A percentile compares a stretch with the other conserved stretches of the same genome.
Evolutionary conservation across 2,797 vertebrate genomes (phyloP).

Genomic region (Sebastes wilsoni): DNA sequence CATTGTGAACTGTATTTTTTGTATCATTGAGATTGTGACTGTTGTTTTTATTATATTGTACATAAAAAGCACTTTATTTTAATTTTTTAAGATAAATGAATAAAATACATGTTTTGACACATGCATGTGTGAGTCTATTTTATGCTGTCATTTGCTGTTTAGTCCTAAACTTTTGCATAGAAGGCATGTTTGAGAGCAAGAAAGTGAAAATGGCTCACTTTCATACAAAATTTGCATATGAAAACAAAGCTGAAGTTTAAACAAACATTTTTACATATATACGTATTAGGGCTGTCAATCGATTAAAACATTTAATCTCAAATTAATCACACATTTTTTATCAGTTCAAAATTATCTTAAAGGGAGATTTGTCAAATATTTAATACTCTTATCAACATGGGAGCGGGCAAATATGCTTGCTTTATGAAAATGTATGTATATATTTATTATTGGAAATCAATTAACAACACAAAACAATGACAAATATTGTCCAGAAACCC

Average conservation of each 20-base stretch:
- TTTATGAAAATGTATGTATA: too few relatives aligned
- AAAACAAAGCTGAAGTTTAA: too few relatives aligned
- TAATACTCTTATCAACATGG: too few relatives aligned
- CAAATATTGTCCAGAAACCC: too few relatives aligned
- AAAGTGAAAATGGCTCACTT: neutral
- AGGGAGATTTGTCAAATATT: too few relatives aligned
- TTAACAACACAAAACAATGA: too few relatives aligned
- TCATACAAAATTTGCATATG: too few relatives aligned
- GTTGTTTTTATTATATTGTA: conserved; percentile 86
- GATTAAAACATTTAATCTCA: fast-evolving
- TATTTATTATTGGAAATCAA: too few relatives aligned
- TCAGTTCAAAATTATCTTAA: too few relatives aligned
- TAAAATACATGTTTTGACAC: conserved; percentile 80
- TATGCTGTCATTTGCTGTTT: neutral
- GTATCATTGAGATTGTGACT: conserved; percentile 83
- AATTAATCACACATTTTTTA: too few relatives aligned
- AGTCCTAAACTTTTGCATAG: neutral
- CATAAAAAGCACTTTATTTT: conserved; percentile 88
- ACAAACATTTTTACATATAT: neutral
- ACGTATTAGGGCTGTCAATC: neutral
- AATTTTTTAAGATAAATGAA: conserved; percentile 83
- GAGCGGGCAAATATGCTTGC: too few relatives aligned
- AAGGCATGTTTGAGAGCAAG: fast-evolving
- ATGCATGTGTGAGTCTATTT: conserved; percentile 10
- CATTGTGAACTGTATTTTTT: conserved; percentile 84